Evolutionary conservation across 2,888 invertebrate species (phyloP), one percentile per base, ranked within the genome.

Genomic region (Caenorhabditis sp.): DNA sequence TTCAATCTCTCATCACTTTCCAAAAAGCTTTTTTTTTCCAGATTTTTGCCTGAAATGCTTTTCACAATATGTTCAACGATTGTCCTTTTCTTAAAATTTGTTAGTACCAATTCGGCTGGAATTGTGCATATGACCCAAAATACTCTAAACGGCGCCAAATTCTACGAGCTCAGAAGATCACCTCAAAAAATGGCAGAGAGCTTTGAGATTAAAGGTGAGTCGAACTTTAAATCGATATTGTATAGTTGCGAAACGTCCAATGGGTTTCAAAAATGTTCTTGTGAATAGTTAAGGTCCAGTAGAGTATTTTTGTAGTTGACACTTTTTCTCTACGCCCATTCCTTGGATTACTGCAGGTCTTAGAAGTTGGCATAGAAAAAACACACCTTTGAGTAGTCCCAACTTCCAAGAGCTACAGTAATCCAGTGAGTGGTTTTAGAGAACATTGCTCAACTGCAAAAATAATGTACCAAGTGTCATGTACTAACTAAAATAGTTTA

Each of bases 91-190:
- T 1, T 9, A 4, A n/a, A 39, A 39, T 39, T 39, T 39, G 22
- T 58, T 39, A 22, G 48, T 30, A 52, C 56, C 59, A 53, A 52
- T 2, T 43, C 59, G 20, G 37, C 77, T 8, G 65, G 41, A 8
- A 71, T 78, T 15, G 45, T 78, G 17, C 72, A 59, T 11, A 58
- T 81, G 75, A 78, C 79, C 9, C 72, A 68, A 27, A 81, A 81
- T 45, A 65, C 55, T 1, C 52, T 81, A 46, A 78, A 66, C 17
- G 62, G 65, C 11, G 81, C 81, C 3, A 61, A 72, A 37, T 79
- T 79, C 35, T 79, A 61, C 37, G 66, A 72, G 37, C 45, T 79
- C 5, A 17, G 78, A 39, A 27, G 72, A 27, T 20, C 58, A 1
- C 70, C 78, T 15, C 65, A 43, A 27, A 58, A 24, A 9, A 45